Conservation (phyloP, 2,113 vertebrate genomes). For the Nyctibius bracteatus region DNA sequence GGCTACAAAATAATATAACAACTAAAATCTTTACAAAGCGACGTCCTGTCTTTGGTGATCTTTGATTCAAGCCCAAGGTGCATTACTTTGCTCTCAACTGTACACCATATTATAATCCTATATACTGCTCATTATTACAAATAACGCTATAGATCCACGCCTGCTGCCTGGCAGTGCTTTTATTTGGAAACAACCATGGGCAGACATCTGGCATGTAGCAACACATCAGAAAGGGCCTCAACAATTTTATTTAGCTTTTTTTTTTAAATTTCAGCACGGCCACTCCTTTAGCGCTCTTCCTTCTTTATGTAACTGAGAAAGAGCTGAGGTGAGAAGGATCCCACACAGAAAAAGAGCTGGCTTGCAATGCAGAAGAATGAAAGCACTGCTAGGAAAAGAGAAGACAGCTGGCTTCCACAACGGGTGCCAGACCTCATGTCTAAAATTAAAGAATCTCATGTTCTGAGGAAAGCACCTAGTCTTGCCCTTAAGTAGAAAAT, state of each 20-base stretch:
- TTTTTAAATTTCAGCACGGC: background rate
- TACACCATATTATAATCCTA: background rate
- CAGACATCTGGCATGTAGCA: background rate
- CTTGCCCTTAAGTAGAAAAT: constrained; percentile 1
- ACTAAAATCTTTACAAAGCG: background rate
- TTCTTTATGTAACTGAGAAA: constrained; percentile 63
- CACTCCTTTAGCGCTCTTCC: background rate
- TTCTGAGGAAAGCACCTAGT: constrained; percentile 53
- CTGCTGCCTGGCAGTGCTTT: background rate
- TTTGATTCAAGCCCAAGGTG: background rate
- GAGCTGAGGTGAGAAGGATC: constrained; percentile 46
- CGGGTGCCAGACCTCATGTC: constrained; percentile 60
- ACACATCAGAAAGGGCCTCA: background rate
- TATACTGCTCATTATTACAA: background rate
- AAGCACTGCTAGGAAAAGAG: constrained; percentile 60
- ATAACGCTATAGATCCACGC: background rate
- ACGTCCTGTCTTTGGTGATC: background rate
- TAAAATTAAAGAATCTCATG: constrained; percentile 61
- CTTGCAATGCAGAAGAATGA: constrained; percentile 56
- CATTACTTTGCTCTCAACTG: background rate
- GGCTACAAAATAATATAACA: background rate
- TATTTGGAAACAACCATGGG: background rate
- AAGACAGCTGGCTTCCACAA: constrained; percentile 56
- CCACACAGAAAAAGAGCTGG: constrained; percentile 46
- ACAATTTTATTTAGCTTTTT: background rate